These are phyloP conservation scores for Diaprepes abbreviatus DNA, from an alignment of 2,888 invertebrate genomes.

Conservation along the genomic window DNA sequence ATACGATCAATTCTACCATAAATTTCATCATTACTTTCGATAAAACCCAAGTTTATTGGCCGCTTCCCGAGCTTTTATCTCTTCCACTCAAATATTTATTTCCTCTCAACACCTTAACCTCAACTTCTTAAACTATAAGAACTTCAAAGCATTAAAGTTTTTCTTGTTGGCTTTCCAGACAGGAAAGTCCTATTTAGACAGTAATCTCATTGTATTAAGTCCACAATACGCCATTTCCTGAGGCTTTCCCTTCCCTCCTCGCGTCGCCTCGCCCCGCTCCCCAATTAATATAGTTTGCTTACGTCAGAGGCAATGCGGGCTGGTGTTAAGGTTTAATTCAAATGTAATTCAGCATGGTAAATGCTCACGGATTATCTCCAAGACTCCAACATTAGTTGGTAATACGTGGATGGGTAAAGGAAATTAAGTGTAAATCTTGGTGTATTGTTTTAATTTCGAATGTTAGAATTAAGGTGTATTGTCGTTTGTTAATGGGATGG, in stretches of 20 bases:
- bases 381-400: constrained; percentile 16
- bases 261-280: background rate
- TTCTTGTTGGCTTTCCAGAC: background rate
- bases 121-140: no score
- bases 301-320: constrained; percentile 23
- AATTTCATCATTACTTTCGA: no score
- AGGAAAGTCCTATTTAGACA: constrained; percentile 3
- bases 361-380: constrained; percentile 40
- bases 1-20: no score
- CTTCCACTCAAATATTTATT: no score
- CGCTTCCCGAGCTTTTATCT: no score
- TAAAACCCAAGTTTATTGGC: no score
- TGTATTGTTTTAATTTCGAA: background rate
- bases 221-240: constrained; percentile 32
- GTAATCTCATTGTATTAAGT: constrained; percentile 21
- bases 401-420: constrained; percentile 2
- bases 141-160: background rate
- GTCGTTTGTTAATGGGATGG: background rate
- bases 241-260: constrained; percentile 4
- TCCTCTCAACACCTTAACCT: no score
- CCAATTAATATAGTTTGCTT: constrained; percentile 36
- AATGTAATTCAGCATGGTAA: constrained; percentile 27
- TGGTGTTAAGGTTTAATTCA: constrained; percentile 15
- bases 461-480: background rate
- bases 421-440: background rate